These are phyloP conservation scores for Dendrocincla tyrannina DNA, from an alignment of 2,797 vertebrate species.

Conservation along the genomic window DNA sequence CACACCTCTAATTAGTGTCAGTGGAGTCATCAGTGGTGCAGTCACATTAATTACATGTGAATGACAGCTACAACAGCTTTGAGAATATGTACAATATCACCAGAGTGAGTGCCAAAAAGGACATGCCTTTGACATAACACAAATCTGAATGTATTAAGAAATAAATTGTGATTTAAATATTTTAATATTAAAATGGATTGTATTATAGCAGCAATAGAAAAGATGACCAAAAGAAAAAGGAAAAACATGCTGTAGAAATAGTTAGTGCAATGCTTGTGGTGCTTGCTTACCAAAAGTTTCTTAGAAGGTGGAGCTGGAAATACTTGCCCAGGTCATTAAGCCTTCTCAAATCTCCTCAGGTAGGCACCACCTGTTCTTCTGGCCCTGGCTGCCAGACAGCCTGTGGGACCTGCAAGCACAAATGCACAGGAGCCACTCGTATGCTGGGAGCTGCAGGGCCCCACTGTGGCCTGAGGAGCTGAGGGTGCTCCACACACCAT, in stretches of 20 bases:
- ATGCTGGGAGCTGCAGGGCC: not conserved
- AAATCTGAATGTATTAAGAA: not conserved
- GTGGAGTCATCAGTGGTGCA: not conserved
- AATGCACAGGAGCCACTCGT: accelerated
- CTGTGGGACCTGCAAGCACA: not conserved
- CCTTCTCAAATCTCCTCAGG: not conserved
- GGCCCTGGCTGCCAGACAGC: not conserved
- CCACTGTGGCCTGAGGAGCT: not conserved
- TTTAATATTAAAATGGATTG: not conserved
- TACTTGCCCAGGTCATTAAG: not conserved
- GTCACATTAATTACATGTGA: not conserved
- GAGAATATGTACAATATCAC: not conserved
- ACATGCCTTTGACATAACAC: accelerated
- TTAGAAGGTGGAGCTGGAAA: not conserved
- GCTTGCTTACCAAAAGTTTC: not conserved
- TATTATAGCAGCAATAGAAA: not conserved
- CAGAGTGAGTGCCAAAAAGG: not conserved
- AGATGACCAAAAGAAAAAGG: not conserved
- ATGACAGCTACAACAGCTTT: not conserved
- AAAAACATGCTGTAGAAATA: not conserved
- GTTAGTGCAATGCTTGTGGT: not conserved
- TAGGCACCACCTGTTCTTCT: not conserved
- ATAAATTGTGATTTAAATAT: not conserved
- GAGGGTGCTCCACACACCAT: not conserved
- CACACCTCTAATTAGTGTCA: constrained; percentile 39